Evolutionary conservation across 1,140 invertebrate species (phyloP).

Genomic region (Cydia amplana): DNA sequence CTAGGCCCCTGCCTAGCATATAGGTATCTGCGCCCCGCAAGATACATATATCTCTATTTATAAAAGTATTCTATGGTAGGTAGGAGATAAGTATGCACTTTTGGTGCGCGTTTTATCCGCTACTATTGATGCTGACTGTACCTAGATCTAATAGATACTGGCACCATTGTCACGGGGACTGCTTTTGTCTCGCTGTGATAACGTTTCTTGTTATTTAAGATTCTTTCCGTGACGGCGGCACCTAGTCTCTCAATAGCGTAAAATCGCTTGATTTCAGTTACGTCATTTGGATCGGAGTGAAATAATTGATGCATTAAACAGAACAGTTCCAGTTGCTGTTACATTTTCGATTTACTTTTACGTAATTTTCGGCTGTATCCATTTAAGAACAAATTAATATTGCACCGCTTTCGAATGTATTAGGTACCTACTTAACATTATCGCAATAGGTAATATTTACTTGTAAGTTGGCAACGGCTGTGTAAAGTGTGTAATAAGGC

Average conservation of each 20-base stretch:
- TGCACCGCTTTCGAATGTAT: not conserved
- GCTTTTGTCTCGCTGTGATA: constrained; percentile 4
- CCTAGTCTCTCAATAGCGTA: not conserved
- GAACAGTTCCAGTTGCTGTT: not conserved
- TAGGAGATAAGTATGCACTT: too few species aligned
- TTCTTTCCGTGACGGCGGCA: not conserved
- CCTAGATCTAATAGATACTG: too few species aligned
- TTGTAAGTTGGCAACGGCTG: too few species aligned
- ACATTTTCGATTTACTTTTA: constrained; percentile 14
- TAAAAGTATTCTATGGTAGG: too few species aligned
- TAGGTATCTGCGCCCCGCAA: too few species aligned
- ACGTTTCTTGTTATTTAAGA: not conserved
- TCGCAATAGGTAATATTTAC: not conserved
- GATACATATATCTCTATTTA: too few species aligned
- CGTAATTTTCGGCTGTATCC: not conserved
- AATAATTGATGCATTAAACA: constrained; percentile 30
- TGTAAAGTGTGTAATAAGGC: too few species aligned
- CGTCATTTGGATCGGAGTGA: constrained; percentile 19
- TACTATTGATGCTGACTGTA: too few species aligned
- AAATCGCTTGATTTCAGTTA: constrained; percentile 16
- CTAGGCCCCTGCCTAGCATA: too few species aligned
- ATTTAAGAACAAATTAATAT: constrained; percentile 11
- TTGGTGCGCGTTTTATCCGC: too few species aligned
- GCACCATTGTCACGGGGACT: not conserved
- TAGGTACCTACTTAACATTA: not conserved